A percentile compares a stretch with the other conserved stretches of the same genome.
phyloP scores from a whole-genome alignment of 92 coral and sea anemone genomes.

The Paragorgia papillata region DNA sequence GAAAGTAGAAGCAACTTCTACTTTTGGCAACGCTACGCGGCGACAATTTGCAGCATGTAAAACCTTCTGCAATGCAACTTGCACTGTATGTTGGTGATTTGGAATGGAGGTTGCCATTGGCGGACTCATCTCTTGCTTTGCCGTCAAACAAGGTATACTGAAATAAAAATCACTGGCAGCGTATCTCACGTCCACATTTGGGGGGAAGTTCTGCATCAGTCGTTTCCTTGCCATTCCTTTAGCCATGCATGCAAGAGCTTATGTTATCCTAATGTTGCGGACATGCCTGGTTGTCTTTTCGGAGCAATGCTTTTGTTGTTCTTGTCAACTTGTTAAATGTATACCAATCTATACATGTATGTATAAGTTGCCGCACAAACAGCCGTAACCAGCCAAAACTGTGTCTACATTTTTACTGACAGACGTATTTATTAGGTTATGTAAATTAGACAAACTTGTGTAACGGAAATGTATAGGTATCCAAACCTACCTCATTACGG shows the following conservation, averaged over 20 bases:
- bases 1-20: too few species aligned
- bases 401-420: too few species aligned
- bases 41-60: too few species aligned
- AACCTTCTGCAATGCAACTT: too few species aligned
- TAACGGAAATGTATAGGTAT: too few species aligned
- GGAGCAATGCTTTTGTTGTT: constrained; percentile 70
- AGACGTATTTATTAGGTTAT: too few species aligned
- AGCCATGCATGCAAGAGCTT: constrained; percentile 66
- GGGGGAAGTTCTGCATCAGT: constrained; percentile 95
- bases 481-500: too few species aligned
- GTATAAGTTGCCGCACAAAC: too few species aligned
- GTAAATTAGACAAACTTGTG: too few species aligned
- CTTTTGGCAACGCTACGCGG: too few species aligned
- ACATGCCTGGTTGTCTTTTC: constrained; percentile 59
- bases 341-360: constrained; percentile 70
- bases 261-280: constrained; percentile 65
- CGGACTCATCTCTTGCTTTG: constrained; percentile 58
- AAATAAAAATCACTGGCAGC: constrained; percentile 69
- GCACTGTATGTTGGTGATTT: too few species aligned
- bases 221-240: constrained; percentile 78
- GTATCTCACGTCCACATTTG: constrained; percentile 73
- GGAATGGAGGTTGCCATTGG: constrained; percentile 66
- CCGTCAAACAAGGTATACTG: constrained; percentile 41
- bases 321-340: constrained; percentile 45
- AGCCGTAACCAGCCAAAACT: too few species aligned